phyloP scores from a whole-genome alignment of 37 sponge, comb jelly and placozoan genomes.

The Spongilla lacustris region DNA sequence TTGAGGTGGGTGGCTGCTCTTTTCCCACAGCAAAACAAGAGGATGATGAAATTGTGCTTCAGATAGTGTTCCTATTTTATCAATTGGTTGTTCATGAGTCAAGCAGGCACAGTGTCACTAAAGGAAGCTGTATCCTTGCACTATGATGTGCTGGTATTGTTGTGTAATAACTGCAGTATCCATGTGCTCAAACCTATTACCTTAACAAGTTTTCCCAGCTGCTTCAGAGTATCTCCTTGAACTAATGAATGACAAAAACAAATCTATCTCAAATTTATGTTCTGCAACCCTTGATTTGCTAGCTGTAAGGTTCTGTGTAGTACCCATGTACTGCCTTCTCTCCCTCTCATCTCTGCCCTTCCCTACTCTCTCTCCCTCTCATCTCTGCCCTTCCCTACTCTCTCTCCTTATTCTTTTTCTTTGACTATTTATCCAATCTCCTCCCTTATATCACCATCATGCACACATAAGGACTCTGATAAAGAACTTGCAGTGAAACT shows the following conservation, averaged over 20 bases:
- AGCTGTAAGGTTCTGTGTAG: conserved; percentile 46
- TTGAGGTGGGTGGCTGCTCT: not conserved
- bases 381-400: not conserved
- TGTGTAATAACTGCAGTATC: not conserved
- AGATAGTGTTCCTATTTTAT: conserved; percentile 83
- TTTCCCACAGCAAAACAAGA: conserved; percentile 73
- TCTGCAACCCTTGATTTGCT: conserved; percentile 79
- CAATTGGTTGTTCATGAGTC: conserved; percentile 75
- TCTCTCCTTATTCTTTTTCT: too few species aligned
- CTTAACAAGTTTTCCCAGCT: conserved; percentile 32
- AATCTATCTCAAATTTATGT: conserved; percentile 77
- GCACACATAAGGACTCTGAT: conserved; percentile 64
- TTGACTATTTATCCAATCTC: too few species aligned
- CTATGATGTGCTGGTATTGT: not conserved
- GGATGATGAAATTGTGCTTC: conserved; percentile 92
- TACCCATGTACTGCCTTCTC: not conserved
- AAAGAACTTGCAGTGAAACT: conserved; percentile 74
- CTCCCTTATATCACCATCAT: too few species aligned
- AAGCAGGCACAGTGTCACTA: conserved; percentile 54
- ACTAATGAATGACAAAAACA: conserved; percentile 95
- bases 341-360: not conserved
- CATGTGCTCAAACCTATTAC: not conserved
- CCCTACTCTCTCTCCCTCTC: not conserved
- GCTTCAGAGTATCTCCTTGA: conserved; percentile 88
- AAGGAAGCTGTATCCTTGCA: conserved; percentile 71